Percentiles rank a stretch among this genome's conserved stretches.
phyloP scores from a whole-genome alignment of 2,888 invertebrate genomes.

The Sminthurinus aureus region DNA sequence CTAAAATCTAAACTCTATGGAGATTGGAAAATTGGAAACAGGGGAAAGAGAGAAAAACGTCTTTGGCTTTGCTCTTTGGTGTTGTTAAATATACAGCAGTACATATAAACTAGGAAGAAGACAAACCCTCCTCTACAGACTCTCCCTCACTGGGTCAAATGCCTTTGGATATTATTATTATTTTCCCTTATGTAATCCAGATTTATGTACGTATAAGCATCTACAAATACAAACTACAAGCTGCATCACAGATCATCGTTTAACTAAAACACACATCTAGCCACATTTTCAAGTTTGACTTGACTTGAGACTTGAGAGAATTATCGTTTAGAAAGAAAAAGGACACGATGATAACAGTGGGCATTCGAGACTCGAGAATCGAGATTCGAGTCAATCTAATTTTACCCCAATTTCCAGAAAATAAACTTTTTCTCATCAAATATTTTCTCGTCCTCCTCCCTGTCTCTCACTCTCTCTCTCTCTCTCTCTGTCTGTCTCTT shows the following conservation, averaged over 20 bases:
- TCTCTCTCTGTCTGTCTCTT: neutral
- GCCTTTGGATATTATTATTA: neutral
- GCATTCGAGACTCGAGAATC: slow-evolving; percentile 2
- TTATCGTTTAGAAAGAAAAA: slow-evolving; percentile 19
- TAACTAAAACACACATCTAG: neutral
- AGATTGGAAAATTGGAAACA: neutral
- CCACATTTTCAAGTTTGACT: neutral
- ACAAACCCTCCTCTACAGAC: neutral
- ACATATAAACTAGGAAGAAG: neutral
- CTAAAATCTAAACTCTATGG: too few species aligned
- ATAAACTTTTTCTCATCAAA: neutral
- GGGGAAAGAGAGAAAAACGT: slow-evolving; percentile 9
- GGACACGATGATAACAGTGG: slow-evolving; percentile 38
- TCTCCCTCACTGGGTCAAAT: slow-evolving; percentile 10
- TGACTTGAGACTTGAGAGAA: slow-evolving; percentile 21
- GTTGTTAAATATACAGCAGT: neutral
- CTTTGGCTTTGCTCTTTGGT: too few species aligned
- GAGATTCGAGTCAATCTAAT: slow-evolving; percentile 28
- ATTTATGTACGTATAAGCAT: neutral
- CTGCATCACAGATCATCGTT: neutral
- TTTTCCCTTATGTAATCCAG: neutral
- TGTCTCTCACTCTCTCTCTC: neutral
- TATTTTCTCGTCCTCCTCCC: neutral
- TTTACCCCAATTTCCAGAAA: slow-evolving; percentile 38
- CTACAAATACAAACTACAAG: too few species aligned